These are phyloP conservation scores for Pampus argenteus DNA, from an alignment of 2,797 vertebrate species.

Conservation along the genomic window DNA sequence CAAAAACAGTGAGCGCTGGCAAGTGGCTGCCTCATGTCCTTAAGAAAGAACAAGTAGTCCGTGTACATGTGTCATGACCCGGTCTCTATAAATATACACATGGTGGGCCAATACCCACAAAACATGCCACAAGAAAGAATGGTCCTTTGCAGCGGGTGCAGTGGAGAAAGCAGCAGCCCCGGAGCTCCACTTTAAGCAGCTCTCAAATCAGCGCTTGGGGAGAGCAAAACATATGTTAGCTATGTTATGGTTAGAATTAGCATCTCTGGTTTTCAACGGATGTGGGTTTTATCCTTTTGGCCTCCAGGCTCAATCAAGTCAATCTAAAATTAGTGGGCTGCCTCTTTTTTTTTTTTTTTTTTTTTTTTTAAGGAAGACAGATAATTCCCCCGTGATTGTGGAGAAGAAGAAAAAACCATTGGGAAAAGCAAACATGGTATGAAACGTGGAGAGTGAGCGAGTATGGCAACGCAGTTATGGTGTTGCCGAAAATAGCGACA, in stretches of 20 bases:
- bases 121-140: conserved; percentile 82
- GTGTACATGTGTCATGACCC: conserved; percentile 77
- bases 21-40: conserved; percentile 62
- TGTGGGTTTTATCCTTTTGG: conserved; percentile 83
- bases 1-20: conserved; percentile 53
- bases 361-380: conserved; percentile 82
- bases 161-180: conserved; percentile 60
- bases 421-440: conserved; percentile 72
- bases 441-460: conserved; percentile 41
- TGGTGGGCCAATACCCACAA: conserved; percentile 76
- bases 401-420: conserved; percentile 72
- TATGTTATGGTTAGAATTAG: conserved; percentile 87
- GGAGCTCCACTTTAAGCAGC: conserved; percentile 65
- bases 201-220: conserved; percentile 82
- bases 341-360: conserved; percentile 76
- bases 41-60: conserved; percentile 73
- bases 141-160: conserved; percentile 67
- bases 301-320: conserved; percentile 84
- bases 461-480: conserved; percentile 33
- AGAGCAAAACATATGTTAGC: conserved; percentile 86
- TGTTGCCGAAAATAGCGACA: conserved; percentile 57
- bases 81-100: conserved; percentile 81
- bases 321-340: conserved; percentile 85
- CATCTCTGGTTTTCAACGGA: conserved; percentile 80
- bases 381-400: conserved; percentile 85